phyloP scores from a whole-genome alignment of 2,888 invertebrate genomes.

The Spodoptera exigua region DNA sequence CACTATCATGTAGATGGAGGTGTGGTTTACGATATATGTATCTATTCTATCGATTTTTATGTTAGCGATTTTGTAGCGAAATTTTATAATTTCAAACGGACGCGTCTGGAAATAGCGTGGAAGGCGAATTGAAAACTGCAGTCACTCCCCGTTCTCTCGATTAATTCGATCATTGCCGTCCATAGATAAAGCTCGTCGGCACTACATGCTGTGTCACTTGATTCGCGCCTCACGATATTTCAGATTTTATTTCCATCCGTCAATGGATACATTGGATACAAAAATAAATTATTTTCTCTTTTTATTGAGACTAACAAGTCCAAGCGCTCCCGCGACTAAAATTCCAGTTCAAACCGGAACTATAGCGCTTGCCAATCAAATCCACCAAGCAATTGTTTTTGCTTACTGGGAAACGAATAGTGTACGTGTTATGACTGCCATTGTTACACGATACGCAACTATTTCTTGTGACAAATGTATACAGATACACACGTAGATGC shows the following conservation, averaged over 20 bases:
- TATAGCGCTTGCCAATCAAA: conserved; percentile 46
- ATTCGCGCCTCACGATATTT: conserved; percentile 36
- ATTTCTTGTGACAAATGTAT: conserved; percentile 24
- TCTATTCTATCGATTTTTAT: conserved; percentile 8
- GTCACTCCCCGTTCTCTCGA: conserved; percentile 33
- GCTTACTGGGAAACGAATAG: conserved; percentile 35
- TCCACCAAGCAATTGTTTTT: conserved; percentile 41
- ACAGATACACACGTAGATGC: too few relatives aligned
- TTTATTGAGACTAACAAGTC: conserved; percentile 37
- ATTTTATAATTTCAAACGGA: conserved; percentile 19
- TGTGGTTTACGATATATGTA: neutral
- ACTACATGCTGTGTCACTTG: conserved; percentile 31
- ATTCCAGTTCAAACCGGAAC: conserved; percentile 40
- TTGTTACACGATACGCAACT: conserved; percentile 40
- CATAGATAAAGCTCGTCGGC: conserved; percentile 37
- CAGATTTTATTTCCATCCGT: conserved; percentile 47
- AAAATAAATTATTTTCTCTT: conserved; percentile 43
- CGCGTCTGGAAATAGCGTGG: conserved; percentile 24
- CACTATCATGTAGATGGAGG: neutral
- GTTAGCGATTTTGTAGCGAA: conserved; percentile 5
- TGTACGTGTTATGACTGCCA: conserved; percentile 35
- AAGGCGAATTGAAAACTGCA: conserved; percentile 42
- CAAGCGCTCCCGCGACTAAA: conserved; percentile 26
- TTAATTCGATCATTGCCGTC: conserved; percentile 52
- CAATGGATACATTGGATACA: conserved; percentile 26